Evolutionary conservation across 2,797 vertebrate genomes (phyloP).

Genomic region (Falco cherrug): DNA sequence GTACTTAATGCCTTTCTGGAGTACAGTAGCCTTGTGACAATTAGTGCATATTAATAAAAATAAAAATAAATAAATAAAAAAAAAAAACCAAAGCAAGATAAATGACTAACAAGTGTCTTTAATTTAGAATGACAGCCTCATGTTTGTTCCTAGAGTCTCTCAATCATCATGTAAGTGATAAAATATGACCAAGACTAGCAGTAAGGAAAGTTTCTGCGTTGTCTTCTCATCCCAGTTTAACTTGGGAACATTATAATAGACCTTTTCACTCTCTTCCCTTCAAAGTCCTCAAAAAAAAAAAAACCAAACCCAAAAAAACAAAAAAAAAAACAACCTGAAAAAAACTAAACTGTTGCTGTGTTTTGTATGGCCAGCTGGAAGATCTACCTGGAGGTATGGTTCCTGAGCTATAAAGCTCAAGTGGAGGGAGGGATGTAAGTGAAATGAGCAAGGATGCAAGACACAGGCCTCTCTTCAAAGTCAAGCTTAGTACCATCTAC

Average conservation of each 20-base stretch:
- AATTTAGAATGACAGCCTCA: background rate
- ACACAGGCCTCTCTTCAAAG: background rate
- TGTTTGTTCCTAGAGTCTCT: background rate
- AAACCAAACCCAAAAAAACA: no score
- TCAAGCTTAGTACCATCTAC: background rate
- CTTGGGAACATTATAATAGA: background rate
- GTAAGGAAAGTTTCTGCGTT: background rate
- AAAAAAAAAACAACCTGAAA: no score
- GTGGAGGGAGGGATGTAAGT: background rate
- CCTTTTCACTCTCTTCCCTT: background rate
- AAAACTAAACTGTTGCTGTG: no score
- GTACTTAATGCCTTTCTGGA: background rate
- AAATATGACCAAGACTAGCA: background rate
- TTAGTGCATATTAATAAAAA: background rate
- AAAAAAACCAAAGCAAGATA: background rate
- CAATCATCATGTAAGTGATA: background rate
- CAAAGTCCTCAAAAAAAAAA: background rate
- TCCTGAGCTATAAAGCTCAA: background rate
- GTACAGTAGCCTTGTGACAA: background rate
- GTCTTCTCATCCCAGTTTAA: background rate
- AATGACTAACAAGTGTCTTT: background rate
- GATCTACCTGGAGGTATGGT: background rate
- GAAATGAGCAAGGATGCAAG: background rate
- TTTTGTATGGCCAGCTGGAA: background rate
- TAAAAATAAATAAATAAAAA: background rate